phyloP scores from a whole-genome alignment of 2,797 vertebrate genomes.

The Sebastes goodei region DNA sequence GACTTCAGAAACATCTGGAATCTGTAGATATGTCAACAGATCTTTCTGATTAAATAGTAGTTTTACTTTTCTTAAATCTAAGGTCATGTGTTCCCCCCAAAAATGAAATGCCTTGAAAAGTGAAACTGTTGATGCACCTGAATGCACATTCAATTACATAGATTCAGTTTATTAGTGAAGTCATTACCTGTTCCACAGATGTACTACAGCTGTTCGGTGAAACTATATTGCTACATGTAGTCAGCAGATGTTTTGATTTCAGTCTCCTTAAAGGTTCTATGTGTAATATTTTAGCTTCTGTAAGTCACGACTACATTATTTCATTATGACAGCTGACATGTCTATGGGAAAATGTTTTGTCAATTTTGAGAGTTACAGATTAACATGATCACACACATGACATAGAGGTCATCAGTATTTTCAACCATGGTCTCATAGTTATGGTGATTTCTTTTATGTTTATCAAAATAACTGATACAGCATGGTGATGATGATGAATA shows the following conservation, averaged over 20 bases:
- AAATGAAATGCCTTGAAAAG: background rate
- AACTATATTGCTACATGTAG: background rate
- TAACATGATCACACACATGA: background rate
- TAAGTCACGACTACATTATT: background rate
- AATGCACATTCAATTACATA: background rate
- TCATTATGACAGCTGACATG: background rate
- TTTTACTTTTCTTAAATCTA: background rate
- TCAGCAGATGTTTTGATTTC: background rate
- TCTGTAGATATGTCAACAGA: background rate
- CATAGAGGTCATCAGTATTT: background rate
- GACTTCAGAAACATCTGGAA: background rate
- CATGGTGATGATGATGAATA: background rate
- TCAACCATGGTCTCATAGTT: background rate
- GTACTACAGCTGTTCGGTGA: background rate
- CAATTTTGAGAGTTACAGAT: background rate
- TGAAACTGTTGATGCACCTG: background rate
- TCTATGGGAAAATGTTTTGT: background rate
- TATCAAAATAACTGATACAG: background rate
- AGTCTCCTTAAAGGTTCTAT: background rate
- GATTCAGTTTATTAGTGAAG: background rate
- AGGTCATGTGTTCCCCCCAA: background rate
- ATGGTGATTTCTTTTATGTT: background rate
- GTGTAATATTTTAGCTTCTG: fast-evolving
- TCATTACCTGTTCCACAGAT: background rate
- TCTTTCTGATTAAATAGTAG: background rate